Conservation (phyloP, 2,797 vertebrate species). For the Myiotriccus ornatus region DNA sequence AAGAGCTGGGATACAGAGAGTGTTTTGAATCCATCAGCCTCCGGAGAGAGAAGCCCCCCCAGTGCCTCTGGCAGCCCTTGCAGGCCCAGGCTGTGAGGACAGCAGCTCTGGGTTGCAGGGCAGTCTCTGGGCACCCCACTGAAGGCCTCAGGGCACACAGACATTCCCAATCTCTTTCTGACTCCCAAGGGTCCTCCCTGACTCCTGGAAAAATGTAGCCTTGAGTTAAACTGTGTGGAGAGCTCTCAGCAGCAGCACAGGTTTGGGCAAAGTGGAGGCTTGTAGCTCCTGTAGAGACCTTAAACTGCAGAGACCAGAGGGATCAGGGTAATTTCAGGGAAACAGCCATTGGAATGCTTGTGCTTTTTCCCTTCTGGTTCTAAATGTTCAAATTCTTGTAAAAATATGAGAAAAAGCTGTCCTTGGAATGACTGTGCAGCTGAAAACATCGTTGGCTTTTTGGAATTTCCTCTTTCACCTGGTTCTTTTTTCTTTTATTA, state of each 20-base stretch:
- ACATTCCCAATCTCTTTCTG: neutral
- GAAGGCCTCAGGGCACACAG: neutral
- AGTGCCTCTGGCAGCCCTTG: neutral
- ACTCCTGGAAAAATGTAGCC: neutral
- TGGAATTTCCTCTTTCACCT: neutral
- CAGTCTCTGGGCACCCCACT: neutral
- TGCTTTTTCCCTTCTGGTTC: neutral
- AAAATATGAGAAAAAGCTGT: neutral
- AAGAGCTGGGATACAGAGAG: fast-evolving
- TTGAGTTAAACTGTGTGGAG: neutral
- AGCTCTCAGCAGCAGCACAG: neutral
- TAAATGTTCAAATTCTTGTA: neutral
- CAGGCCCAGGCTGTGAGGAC: neutral
- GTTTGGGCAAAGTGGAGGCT: neutral
- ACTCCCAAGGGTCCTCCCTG: neutral
- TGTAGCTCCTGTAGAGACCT: neutral
- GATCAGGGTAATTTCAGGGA: neutral
- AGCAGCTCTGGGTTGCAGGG: neutral
- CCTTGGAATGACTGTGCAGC: neutral
- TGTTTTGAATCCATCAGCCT: neutral
- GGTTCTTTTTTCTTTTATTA: neutral
- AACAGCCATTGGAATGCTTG: neutral
- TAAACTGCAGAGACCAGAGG: neutral
- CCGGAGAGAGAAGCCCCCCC: neutral
- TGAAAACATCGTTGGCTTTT: neutral